phyloP scores from a whole-genome alignment of 92 coral and sea anemone genomes.

The Umimayanthus kanabou region DNA sequence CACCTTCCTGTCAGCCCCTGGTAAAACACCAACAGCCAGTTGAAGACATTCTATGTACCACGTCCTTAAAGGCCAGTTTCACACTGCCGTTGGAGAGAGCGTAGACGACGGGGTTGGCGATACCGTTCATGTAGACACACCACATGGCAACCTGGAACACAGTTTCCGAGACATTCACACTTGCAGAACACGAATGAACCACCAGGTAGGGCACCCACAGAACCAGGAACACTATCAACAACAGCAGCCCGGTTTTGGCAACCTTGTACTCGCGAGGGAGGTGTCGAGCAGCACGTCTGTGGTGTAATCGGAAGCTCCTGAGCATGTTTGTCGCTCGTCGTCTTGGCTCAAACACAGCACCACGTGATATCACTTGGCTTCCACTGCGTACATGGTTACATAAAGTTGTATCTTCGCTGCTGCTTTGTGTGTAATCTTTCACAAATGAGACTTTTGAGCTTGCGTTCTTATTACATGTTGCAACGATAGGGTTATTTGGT shows the following conservation, averaged over 20 bases:
- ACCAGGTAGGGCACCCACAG: constrained; percentile 91
- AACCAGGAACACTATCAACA: constrained; percentile 70
- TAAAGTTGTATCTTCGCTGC: neutral
- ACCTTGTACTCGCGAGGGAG: constrained; percentile 78
- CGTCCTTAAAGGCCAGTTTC: constrained; percentile 53
- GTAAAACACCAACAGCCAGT: neutral
- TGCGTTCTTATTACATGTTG: neutral
- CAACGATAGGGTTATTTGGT: neutral
- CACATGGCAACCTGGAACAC: constrained; percentile 78
- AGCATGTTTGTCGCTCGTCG: constrained; percentile 19
- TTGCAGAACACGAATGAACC: constrained; percentile 75
- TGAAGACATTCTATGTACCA: constrained; percentile 13
- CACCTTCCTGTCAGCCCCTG: neutral
- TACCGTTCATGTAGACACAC: constrained; percentile 86
- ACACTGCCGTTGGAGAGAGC: constrained; percentile 75
- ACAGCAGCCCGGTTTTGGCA: constrained; percentile 77
- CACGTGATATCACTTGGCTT: neutral
- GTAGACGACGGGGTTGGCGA: constrained; percentile 82
- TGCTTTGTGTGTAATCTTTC: neutral
- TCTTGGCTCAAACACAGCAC: neutral
- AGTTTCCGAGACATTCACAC: constrained; percentile 49
- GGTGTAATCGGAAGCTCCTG: constrained; percentile 25
- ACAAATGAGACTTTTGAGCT: neutral
- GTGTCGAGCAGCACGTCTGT: constrained; percentile 31
- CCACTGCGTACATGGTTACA: neutral